Base-by-base conservation (phyloP, 2,888 invertebrate genomes). In the Spisula solida region DNA sequence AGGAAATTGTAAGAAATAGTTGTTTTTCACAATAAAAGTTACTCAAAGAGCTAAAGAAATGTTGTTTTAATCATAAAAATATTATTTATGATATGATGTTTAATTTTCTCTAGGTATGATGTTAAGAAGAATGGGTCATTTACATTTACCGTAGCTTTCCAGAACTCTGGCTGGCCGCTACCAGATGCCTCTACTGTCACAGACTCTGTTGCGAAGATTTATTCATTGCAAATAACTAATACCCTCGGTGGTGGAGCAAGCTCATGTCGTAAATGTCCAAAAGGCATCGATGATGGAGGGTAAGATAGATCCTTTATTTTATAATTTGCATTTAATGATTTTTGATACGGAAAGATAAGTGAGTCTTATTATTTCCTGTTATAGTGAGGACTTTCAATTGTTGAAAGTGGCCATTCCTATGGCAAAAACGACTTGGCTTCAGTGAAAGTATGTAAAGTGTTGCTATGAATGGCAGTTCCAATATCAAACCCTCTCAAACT, bases 211-310 rank as follows among this genome's bases (percentile, higher is more conserved):
- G 97, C 97, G 18, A 96, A 96, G 88, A 97, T 97, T 85, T 97
- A 96, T 95, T 96, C 96, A 56, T 96, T 97, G 82, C 97, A 97
- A 91, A 97, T 97, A 12, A 97, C 97, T 5, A 97, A 97, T 94
- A 97, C 97, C 0, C 93, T 97, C 25, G 96, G 96, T 75, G 97
- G 97, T n/a, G 97, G 97, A 0, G 97, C 97, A n/a, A 96, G 96
- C 4, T 94, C 95, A 8, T 97, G 97, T 93, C 95, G 97, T 90
- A 85, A 95, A 16, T 97, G 97, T 94, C 97, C 97, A 0, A 96
- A 97, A 91, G 97, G 96, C 20, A 94, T 94, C 87, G 92, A 94
- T 55, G 91, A 95, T 20, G 94, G 96, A 47, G 92, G 91, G 92
- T 92, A 87, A 31, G 84, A 48, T 75, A 5, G 41, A 55, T 8